phyloP scores from a whole-genome alignment of 2,888 invertebrate genomes.

The Volucella inanis region DNA sequence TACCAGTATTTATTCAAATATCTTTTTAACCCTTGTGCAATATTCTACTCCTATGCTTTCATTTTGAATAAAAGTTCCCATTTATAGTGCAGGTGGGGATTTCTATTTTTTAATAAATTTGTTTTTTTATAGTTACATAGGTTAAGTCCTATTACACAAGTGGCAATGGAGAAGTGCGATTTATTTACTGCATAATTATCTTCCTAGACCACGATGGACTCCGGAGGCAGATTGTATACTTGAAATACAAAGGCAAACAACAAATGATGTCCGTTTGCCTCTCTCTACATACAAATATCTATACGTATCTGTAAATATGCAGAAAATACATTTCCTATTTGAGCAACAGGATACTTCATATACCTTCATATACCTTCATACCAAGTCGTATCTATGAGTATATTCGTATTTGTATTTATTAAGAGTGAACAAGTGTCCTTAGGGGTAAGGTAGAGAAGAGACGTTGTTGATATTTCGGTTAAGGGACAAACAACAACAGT shows the following conservation, averaged over 20 bases:
- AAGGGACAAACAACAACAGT: slow-evolving; percentile 53
- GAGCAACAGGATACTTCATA: not conserved
- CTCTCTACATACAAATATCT: not conserved
- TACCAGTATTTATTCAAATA: no score
- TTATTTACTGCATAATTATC: slow-evolving; percentile 66
- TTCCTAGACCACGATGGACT: not conserved
- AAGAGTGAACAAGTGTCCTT: slow-evolving; percentile 45
- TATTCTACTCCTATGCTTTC: not conserved
- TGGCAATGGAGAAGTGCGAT: slow-evolving; percentile 63
- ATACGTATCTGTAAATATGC: slow-evolving; percentile 3
- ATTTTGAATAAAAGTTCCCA: slow-evolving; percentile 27
- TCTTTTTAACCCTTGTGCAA: not conserved
- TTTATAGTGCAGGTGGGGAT: not conserved
- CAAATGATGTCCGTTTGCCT: not conserved
- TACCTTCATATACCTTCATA: no score
- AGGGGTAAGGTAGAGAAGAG: slow-evolving; percentile 14
- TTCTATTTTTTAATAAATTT: not conserved
- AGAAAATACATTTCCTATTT: slow-evolving; percentile 35
- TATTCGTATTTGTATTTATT: slow-evolving; percentile 37
- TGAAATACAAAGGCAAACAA: slow-evolving; percentile 23
- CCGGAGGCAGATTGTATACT: no score
- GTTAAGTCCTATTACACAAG: slow-evolving; percentile 69
- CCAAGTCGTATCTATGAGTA: no score
- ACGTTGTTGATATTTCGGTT: slow-evolving; percentile 61
- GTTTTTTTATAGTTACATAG: slow-evolving; percentile 51